These are phyloP conservation scores for Lagorchestes hirsutus DNA, from an alignment of 2,797 vertebrate genomes.

Conservation along the genomic window DNA sequence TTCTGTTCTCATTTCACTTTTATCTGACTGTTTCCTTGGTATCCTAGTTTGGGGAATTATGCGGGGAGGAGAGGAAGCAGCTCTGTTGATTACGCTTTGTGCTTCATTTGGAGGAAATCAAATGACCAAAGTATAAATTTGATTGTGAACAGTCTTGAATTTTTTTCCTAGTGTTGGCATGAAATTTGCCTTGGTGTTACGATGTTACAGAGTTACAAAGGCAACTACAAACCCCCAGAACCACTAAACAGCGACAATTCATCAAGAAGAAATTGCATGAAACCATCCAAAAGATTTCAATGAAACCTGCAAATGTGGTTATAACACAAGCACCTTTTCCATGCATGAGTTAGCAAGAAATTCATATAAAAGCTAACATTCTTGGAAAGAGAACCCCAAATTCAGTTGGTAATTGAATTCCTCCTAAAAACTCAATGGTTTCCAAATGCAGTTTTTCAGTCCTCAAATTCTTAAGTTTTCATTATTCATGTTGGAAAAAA, in stretches of 20 bases:
- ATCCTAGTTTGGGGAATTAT: constrained; percentile 73
- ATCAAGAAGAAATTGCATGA: constrained; percentile 67
- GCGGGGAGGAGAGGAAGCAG: constrained; percentile 53
- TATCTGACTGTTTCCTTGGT: constrained; percentile 64
- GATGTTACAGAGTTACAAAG: constrained; percentile 69
- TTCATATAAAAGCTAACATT: constrained; percentile 60
- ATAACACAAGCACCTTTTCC: constrained; percentile 70
- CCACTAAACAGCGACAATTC: constrained; percentile 27
- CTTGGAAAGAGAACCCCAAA: constrained; percentile 61
- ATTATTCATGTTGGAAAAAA: constrained; percentile 40
- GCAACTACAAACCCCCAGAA: constrained; percentile 65
- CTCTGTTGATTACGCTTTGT: constrained; percentile 74
- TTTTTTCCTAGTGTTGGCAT: constrained; percentile 69
- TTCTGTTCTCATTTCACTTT: constrained; percentile 15
- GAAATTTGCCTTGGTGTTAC: constrained; percentile 72
- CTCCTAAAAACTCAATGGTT: constrained; percentile 38
- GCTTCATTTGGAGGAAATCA: constrained; percentile 72
- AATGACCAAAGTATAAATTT: constrained; percentile 79
- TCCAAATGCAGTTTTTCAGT: constrained; percentile 53
- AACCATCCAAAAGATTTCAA: constrained; percentile 64
- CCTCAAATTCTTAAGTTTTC: not conserved
- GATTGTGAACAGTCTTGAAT: constrained; percentile 75
- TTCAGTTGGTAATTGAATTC: constrained; percentile 53
- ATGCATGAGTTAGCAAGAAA: constrained; percentile 66
- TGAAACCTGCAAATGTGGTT: constrained; percentile 66